Evolutionary conservation across 2,888 invertebrate species (phyloP).

Genomic region (Melieria picta): DNA sequence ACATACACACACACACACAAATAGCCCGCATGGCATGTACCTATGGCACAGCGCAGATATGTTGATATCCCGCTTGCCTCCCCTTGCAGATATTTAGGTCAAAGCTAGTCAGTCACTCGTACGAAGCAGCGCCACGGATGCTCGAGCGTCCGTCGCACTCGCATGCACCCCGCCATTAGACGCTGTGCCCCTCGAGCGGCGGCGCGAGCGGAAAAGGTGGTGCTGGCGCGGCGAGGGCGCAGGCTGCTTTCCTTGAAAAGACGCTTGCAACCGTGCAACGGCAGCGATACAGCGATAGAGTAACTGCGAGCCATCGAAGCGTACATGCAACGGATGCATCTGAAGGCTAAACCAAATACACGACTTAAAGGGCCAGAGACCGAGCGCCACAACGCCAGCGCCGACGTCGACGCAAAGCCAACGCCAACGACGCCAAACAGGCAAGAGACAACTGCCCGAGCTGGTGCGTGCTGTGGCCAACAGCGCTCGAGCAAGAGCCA

Average conservation of each 20-base stretch:
- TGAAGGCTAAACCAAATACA: conserved; percentile 23
- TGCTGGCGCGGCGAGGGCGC: not conserved
- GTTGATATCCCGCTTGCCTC: conserved; percentile 28
- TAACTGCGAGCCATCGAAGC: conserved; percentile 26
- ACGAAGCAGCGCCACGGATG: conserved; percentile 50
- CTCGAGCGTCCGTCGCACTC: conserved; percentile 16
- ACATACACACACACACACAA: conserved; percentile 1
- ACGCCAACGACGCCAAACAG: not conserved
- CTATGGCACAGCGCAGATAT: not conserved
- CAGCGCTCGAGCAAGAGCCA: not conserved
- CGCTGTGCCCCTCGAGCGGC: not conserved
- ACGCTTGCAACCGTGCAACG: conserved; percentile 17
- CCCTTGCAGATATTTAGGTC: conserved; percentile 58
- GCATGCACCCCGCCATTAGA: conserved; percentile 22
- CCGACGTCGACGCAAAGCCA: not conserved
- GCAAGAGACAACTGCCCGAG: not conserved
- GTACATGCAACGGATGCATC: conserved; percentile 21
- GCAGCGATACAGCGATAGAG: not conserved
- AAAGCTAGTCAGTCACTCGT: conserved; percentile 64
- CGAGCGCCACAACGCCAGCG: not conserved
- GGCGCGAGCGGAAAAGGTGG: not conserved
- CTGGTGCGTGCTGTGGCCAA: too few relatives aligned
- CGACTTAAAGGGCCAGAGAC: conserved; percentile 1
- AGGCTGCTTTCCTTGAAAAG: conserved; percentile 12
- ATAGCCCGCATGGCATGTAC: not conserved